phyloP scores from a whole-genome alignment of 2,113 vertebrate species.

The Percopsis transmontana region DNA sequence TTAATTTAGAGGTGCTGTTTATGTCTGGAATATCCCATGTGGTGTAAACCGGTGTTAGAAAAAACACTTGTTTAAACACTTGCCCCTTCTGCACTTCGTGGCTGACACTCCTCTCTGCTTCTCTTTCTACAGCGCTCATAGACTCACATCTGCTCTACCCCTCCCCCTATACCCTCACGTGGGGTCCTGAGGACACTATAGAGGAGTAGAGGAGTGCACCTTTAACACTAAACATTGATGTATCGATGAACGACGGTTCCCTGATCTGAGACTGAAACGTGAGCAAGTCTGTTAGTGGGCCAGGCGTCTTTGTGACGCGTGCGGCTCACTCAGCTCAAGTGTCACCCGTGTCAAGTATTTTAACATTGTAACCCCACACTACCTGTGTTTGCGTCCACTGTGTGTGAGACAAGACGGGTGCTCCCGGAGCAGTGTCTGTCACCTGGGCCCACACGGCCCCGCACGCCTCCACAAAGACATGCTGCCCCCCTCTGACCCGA shows the following conservation, averaged over 20 bases:
- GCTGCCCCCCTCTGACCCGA: slow-evolving; percentile 42
- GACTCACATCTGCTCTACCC: no score
- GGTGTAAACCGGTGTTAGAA: no score
- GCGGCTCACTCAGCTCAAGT: slow-evolving; percentile 23
- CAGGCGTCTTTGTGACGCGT: neutral
- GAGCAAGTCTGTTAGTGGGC: slow-evolving; percentile 19
- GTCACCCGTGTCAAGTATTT: neutral
- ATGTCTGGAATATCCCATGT: no score
- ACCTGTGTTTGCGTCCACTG: neutral
- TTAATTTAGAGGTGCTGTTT: no score
- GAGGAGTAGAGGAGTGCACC: no score
- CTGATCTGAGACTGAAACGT: neutral
- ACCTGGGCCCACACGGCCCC: slow-evolving; percentile 25
- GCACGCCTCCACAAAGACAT: slow-evolving; percentile 14
- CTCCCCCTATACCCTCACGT: no score
- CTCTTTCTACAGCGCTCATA: no score
- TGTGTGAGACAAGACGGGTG: neutral
- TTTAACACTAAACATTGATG: neutral
- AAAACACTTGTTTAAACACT: no score
- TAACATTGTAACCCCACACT: slow-evolving; percentile 11
- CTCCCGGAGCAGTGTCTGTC: slow-evolving; percentile 20
- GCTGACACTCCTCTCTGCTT: no score
- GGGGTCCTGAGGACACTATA: no score
- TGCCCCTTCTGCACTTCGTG: no score
- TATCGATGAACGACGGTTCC: no score